These are phyloP conservation scores for Parotocinclus haroldoi DNA, from an alignment of 2,797 vertebrate species.

Conservation along the genomic window DNA sequence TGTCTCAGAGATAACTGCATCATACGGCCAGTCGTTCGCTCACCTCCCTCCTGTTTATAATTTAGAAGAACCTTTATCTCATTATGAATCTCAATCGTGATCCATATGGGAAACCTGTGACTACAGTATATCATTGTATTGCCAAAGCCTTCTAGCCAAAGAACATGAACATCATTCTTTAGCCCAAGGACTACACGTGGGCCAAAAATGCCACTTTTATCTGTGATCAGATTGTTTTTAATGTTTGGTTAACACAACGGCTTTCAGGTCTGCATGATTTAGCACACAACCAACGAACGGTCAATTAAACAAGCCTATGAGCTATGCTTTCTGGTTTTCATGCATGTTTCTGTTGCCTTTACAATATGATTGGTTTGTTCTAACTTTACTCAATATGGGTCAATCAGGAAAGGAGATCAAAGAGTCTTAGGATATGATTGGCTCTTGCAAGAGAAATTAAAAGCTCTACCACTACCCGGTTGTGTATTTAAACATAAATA, in stretches of 20 bases:
- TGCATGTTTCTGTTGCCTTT: neutral
- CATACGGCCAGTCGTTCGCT: constrained; percentile 40
- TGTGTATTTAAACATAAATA: too few relatives aligned
- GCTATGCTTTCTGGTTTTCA: constrained; percentile 25
- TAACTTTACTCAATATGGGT: too few relatives aligned
- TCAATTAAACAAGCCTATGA: constrained; percentile 20
- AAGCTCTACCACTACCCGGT: too few relatives aligned
- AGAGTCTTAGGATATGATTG: too few relatives aligned
- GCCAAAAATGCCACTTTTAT: constrained; percentile 36
- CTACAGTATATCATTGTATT: constrained; percentile 77
- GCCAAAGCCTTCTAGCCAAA: constrained; percentile 97
- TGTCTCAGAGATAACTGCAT: too few relatives aligned
- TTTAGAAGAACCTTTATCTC: constrained; percentile 18
- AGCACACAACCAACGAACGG: constrained; percentile 10
- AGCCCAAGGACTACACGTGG: constrained; percentile 58
- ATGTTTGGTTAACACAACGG: constrained; percentile 42
- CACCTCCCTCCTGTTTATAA: constrained; percentile 25
- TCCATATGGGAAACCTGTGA: constrained; percentile 63
- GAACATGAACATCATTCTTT: constrained; percentile 88
- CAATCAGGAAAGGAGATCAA: too few relatives aligned
- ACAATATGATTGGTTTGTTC: too few relatives aligned
- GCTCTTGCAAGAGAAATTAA: too few relatives aligned
- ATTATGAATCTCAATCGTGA: constrained; percentile 27
- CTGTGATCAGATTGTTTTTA: constrained; percentile 50
- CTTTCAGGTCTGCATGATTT: constrained; percentile 52